Conservation (phyloP, 2,797 vertebrate genomes). For the Onychomys arenicola region DNA sequence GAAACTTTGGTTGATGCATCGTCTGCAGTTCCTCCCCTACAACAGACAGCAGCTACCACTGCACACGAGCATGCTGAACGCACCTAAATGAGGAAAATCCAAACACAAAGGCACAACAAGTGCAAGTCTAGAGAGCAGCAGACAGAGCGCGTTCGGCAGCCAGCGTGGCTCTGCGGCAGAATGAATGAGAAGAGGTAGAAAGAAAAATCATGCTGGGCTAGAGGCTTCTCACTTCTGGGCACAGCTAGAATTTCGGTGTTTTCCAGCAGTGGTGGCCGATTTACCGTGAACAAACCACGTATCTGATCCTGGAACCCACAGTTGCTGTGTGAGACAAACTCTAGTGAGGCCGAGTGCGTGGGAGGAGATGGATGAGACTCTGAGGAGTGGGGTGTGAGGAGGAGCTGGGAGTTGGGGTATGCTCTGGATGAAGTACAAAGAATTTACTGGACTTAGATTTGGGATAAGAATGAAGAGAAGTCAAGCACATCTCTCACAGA, state of each 20-base stretch:
- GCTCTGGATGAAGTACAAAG: neutral
- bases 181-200: neutral
- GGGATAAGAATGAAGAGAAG: conserved; percentile 3
- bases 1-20: neutral
- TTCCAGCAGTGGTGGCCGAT: neutral
- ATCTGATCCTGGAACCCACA: neutral
- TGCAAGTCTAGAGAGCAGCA: neutral
- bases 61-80: conserved; percentile 28
- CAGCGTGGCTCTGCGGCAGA: neutral
- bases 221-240: neutral
- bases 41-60: conserved; percentile 31
- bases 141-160: neutral
- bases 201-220: neutral
- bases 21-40: neutral
- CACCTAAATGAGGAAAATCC: conserved; percentile 1
- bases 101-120: neutral
- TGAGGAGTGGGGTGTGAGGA: neutral
- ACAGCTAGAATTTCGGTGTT: neutral
- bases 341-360: neutral
- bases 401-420: neutral
- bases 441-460: conserved; percentile 20
- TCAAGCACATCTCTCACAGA: neutral
- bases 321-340: neutral
- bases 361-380: neutral
- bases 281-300: neutral